Evolutionary conservation across 2,113 vertebrate species (phyloP).

Genomic region (Oenanthe melanoleuca): DNA sequence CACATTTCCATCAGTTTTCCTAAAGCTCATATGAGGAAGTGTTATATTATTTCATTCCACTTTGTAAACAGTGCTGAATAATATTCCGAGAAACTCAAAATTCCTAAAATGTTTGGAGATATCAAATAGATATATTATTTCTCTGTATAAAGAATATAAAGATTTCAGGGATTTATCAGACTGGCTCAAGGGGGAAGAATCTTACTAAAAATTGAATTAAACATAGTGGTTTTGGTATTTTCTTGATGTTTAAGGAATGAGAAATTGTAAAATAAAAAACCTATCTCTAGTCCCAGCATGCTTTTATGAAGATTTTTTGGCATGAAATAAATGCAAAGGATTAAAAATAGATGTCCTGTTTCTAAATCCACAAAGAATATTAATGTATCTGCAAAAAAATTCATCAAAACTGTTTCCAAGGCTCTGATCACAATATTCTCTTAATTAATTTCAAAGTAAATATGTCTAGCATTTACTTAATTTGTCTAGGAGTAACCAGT

Average conservation of each 20-base stretch:
- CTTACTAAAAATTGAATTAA: constrained; percentile 54
- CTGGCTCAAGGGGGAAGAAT: constrained; percentile 24
- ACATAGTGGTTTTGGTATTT: constrained; percentile 18
- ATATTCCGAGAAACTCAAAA: not conserved
- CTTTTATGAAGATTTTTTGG: constrained; percentile 29
- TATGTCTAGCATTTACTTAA: not conserved
- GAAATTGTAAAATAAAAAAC: constrained; percentile 49
- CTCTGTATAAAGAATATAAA: constrained; percentile 41
- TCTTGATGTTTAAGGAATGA: constrained; percentile 53
- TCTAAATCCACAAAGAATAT: constrained; percentile 36
- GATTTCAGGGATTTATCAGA: constrained; percentile 49
- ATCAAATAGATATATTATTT: constrained; percentile 44
- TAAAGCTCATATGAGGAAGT: not conserved
- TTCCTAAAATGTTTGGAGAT: constrained; percentile 11
- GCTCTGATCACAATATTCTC: not conserved
- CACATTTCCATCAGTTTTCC: not conserved
- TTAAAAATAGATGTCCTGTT: constrained; percentile 28
- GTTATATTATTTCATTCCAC: not conserved
- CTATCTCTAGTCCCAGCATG: not conserved
- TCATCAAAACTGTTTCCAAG: not conserved
- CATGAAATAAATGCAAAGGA: constrained; percentile 6
- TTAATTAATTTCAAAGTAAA: not conserved
- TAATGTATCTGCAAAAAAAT: not conserved
- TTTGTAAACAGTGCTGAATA: not conserved
- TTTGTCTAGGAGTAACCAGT: not conserved